These are phyloP conservation scores for Acrocephalus arundinaceus DNA, from an alignment of 2,113 vertebrate genomes.

Conservation along the genomic window DNA sequence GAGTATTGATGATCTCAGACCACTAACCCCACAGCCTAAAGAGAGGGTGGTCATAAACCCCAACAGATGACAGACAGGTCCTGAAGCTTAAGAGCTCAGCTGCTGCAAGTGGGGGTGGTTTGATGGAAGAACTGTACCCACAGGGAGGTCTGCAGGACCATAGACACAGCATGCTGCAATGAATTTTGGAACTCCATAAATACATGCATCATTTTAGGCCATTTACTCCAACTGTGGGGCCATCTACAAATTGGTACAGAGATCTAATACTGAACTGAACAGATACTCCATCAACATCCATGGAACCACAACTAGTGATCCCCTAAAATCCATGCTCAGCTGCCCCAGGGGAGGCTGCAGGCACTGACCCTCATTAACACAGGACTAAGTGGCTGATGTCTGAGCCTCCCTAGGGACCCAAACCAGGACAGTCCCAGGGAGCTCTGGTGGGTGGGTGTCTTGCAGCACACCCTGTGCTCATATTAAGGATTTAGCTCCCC, in stretches of 20 bases:
- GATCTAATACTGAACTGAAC: not conserved
- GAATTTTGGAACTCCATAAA: not conserved
- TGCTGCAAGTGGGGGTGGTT: not conserved
- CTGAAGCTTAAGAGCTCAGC: not conserved
- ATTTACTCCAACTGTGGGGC: accelerated
- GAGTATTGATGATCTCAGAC: not conserved
- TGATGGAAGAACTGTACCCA: not conserved
- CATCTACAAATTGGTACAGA: not conserved
- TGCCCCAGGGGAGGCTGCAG: not conserved
- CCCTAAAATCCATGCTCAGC: accelerated
- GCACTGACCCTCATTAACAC: not conserved
- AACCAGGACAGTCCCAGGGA: too few relatives aligned
- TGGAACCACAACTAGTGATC: not conserved
- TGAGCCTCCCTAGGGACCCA: not conserved
- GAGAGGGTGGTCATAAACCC: not conserved
- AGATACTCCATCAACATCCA: not conserved
- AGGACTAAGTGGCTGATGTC: not conserved
- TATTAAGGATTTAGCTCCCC: not conserved
- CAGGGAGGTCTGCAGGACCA: not conserved
- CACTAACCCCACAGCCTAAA: not conserved
- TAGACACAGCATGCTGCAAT: not conserved
- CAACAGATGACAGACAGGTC: not conserved
- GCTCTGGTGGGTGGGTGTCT: not conserved
- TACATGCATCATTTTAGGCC: not conserved
- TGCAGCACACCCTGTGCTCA: accelerated